A percentile compares a stretch with the other conserved stretches of the same genome.
Conservation (phyloP, 2,113 vertebrate species). For the Rhipidura dahli region DNA sequence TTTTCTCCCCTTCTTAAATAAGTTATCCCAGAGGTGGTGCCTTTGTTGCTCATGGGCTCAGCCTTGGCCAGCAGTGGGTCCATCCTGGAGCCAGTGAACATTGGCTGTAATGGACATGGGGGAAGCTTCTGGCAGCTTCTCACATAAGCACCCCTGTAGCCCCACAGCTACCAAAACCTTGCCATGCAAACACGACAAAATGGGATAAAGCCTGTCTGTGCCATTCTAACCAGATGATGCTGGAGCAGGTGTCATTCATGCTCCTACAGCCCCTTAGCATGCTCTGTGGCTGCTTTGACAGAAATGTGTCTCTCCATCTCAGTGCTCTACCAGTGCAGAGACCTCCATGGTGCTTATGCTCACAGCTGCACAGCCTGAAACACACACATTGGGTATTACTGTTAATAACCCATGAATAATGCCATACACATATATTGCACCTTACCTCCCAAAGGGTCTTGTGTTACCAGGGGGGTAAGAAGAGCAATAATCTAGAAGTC, state of each 20-base stretch:
- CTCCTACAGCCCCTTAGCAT: not conserved
- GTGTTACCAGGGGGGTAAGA: not conserved
- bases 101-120: not conserved
- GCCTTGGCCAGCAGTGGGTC: not conserved
- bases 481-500: not conserved
- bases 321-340: not conserved
- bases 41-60: accelerated
- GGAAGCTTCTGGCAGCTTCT: not conserved
- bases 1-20: not conserved
- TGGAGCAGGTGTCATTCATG: not conserved
- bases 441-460: not conserved
- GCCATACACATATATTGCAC: not conserved
- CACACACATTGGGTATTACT: accelerated
- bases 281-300: not conserved
- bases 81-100: not conserved
- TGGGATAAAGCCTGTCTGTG: not conserved
- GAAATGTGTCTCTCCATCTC: not conserved
- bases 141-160: not conserved
- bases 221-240: not conserved
- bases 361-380: not conserved
- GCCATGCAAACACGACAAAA: not conserved
- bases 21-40: not conserved
- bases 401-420: not conserved
- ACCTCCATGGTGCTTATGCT: not conserved
- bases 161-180: not conserved